Percentiles rank a stretch among this genome's conserved stretches.
Conservation (phyloP, 2,797 vertebrate genomes). For the Diceros bicornis region DNA sequence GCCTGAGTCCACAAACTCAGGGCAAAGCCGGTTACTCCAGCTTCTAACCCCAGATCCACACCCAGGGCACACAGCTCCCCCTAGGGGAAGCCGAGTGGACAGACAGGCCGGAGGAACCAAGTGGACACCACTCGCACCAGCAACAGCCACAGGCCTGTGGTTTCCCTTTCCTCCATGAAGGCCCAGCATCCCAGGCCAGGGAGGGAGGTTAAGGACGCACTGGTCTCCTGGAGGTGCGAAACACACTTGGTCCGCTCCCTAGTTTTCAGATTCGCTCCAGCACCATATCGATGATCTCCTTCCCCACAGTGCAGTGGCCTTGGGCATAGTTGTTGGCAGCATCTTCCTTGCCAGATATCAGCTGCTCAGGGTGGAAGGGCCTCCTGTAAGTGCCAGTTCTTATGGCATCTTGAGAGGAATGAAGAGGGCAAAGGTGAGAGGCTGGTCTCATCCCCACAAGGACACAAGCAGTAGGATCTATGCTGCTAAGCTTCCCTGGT, state of each 20-base stretch:
- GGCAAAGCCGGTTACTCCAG: background rate
- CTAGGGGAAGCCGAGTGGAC: background rate
- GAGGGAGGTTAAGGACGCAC: background rate
- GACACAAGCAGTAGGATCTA: background rate
- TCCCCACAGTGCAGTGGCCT: slow-evolving; percentile 92
- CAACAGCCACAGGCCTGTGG: background rate
- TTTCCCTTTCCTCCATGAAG: background rate
- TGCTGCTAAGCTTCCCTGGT: background rate
- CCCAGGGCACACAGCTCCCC: background rate
- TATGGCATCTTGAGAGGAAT: slow-evolving; percentile 86
- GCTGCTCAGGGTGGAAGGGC: background rate
- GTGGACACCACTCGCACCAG: accelerated
- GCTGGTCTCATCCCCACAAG: background rate
- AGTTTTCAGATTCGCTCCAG: slow-evolving; percentile 90
- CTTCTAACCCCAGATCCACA: background rate
- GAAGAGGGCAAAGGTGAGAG: background rate
- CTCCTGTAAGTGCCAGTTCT: background rate
- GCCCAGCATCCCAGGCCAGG: background rate
- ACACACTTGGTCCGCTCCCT: slow-evolving; percentile 79
- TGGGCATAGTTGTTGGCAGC: slow-evolving; percentile 91
- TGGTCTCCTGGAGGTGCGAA: background rate
- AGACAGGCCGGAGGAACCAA: background rate
- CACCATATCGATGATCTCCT: slow-evolving; percentile 92
- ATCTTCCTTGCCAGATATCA: slow-evolving; percentile 78
- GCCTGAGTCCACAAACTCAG: background rate